A percentile compares a stretch with the other conserved stretches of the same genome.
These are phyloP conservation scores for Myxocyprinus asiaticus DNA, from an alignment of 2,113 vertebrate species.

Conservation along the genomic window DNA sequence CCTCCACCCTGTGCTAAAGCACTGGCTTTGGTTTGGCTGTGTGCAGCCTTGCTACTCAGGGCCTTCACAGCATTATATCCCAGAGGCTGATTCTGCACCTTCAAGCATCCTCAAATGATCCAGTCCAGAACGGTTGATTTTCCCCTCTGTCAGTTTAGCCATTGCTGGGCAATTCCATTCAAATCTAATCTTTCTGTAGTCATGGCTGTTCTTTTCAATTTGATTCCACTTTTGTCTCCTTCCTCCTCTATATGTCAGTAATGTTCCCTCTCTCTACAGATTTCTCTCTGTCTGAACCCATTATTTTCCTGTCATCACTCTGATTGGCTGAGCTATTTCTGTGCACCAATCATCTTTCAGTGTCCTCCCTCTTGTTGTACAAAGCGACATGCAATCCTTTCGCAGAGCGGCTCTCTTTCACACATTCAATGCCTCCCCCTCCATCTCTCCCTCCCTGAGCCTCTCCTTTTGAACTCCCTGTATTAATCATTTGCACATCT, in stretches of 20 bases:
- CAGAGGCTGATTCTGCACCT: constrained; percentile 37
- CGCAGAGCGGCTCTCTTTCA: constrained; percentile 41
- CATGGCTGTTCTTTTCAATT: constrained; percentile 38
- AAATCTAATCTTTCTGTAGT: constrained; percentile 20
- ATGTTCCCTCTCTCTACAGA: constrained; percentile 64
- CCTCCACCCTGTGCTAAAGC: constrained; percentile 40
- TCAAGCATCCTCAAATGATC: constrained; percentile 29
- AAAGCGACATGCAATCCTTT: constrained; percentile 58
- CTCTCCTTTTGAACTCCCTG: constrained; percentile 54
- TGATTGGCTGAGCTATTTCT: constrained; percentile 78
- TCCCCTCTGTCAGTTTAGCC: constrained; percentile 7
- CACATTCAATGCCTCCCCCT: constrained; percentile 26
- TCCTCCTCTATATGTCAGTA: constrained; percentile 68
- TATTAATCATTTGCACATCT: constrained; percentile 68
- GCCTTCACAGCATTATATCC: constrained; percentile 47
- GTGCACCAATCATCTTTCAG: constrained; percentile 67
- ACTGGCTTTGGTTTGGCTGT: constrained; percentile 38
- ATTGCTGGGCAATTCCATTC: constrained; percentile 20
- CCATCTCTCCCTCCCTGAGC: constrained; percentile 44
- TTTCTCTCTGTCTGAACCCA: constrained; percentile 58
- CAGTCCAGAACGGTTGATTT: constrained; percentile 16
- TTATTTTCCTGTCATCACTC: constrained; percentile 59
- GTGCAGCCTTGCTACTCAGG: constrained; percentile 35
- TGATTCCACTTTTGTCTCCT: constrained; percentile 64
- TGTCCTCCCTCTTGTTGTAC: constrained; percentile 50